Conservation (phyloP, 2,888 invertebrate species). For the Melanostoma mellinum region DNA sequence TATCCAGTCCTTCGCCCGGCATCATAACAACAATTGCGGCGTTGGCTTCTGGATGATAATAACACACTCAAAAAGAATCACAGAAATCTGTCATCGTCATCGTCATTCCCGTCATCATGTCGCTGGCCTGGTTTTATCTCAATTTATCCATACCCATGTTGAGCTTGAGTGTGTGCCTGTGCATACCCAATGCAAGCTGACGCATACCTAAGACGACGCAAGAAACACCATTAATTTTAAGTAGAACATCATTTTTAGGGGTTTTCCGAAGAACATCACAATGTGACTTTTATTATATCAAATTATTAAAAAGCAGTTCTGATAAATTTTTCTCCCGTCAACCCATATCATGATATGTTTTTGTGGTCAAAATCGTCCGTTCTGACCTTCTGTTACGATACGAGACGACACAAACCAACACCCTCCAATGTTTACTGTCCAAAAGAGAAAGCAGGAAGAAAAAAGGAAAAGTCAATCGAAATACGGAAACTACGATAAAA, state of each 20-base stretch:
- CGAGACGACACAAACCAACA: background rate
- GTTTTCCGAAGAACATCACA: too few relatives aligned
- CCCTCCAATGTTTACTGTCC: slow-evolving; percentile 3
- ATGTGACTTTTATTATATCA: too few relatives aligned
- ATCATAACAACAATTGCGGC: background rate
- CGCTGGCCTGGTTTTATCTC: background rate
- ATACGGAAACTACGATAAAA: slow-evolving; percentile 44
- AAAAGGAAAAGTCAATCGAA: slow-evolving; percentile 41
- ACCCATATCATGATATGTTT: too few relatives aligned
- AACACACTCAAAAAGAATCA: slow-evolving; percentile 7
- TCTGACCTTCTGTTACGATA: slow-evolving; percentile 3
- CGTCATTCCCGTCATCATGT: background rate
- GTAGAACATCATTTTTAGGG: too few relatives aligned
- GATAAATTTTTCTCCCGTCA: too few relatives aligned
- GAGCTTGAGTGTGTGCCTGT: background rate
- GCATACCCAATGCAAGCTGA: background rate
- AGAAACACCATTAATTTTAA: too few relatives aligned
- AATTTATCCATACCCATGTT: slow-evolving; percentile 21
- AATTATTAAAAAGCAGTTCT: too few relatives aligned
- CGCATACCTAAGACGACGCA: background rate
- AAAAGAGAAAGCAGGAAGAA: background rate
- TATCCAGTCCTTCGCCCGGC: background rate
- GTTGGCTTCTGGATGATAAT: slow-evolving; percentile 16
- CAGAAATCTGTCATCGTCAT: slow-evolving; percentile 11
- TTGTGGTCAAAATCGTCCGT: too few relatives aligned